Percentiles rank a stretch among this genome's conserved stretches.
These are phyloP conservation scores for Fukomys damarensis DNA, from an alignment of 2,113 vertebrate genomes.

Conservation along the genomic window DNA sequence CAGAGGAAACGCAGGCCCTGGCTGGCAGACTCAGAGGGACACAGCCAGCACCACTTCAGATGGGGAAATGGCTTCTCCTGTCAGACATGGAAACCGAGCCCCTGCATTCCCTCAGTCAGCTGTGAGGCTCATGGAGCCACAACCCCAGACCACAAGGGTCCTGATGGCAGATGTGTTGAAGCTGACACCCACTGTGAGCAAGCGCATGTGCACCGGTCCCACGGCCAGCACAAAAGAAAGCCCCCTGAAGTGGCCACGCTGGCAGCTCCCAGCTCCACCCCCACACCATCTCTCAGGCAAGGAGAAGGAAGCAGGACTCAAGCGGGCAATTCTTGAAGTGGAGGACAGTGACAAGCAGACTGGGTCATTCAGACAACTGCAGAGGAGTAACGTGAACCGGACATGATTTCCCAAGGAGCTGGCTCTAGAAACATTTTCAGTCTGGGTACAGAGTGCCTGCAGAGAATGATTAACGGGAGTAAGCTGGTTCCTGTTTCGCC, in stretches of 20 bases:
- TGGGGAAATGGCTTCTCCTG: neutral
- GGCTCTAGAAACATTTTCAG: neutral
- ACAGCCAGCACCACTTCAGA: neutral
- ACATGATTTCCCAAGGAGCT: neutral
- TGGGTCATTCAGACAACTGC: neutral
- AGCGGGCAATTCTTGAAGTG: neutral
- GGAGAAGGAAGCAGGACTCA: neutral
- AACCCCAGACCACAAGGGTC: neutral
- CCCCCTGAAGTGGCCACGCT: too few species aligned
- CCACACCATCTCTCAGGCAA: neutral
- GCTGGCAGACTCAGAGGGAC: too few species aligned
- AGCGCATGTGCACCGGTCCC: neutral
- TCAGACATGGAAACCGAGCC: neutral
- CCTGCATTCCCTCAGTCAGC: neutral
- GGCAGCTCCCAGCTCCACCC: neutral
- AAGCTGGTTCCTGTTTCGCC: constrained; percentile 1
- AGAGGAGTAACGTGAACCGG: neutral
- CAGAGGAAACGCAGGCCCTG: too few species aligned
- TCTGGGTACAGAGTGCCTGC: neutral
- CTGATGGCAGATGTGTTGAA: neutral
- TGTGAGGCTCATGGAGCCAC: neutral
- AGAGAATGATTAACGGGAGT: neutral
- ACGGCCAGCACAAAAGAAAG: neutral
- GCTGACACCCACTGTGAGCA: neutral
- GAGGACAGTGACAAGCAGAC: neutral